Conservation (phyloP, 2,113 vertebrate species). For the Megatriorchis doriae region DNA sequence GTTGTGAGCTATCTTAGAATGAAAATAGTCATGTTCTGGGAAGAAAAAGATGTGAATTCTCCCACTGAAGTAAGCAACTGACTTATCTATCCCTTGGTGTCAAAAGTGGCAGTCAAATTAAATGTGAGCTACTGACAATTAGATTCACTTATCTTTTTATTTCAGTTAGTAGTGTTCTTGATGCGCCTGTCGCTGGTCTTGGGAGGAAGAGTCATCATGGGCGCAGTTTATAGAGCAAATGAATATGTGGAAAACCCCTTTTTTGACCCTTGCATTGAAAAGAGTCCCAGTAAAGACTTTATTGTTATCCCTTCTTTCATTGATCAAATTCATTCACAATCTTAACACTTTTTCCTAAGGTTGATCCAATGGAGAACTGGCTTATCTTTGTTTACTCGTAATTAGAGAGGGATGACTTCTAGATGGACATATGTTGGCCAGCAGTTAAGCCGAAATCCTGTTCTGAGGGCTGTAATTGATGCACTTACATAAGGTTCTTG, state of each 20-base stretch:
- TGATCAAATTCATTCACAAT: neutral
- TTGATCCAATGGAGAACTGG: neutral
- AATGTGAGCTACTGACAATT: neutral
- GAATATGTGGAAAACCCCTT: neutral
- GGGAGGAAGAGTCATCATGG: neutral
- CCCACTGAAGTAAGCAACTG: neutral
- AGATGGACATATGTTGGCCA: neutral
- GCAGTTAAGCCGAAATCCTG: neutral
- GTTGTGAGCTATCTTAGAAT: neutral
- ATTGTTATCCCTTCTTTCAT: neutral
- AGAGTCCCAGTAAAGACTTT: neutral
- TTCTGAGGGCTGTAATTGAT: neutral
- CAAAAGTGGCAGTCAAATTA: neutral
- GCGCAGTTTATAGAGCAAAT: neutral
- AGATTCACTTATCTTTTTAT: neutral
- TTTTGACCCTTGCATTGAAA: neutral
- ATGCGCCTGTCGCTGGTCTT: rapidly evolving
- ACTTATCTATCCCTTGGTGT: neutral
- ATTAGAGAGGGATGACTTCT: neutral
- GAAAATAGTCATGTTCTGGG: neutral
- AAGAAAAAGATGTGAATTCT: neutral
- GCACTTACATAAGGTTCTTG: neutral
- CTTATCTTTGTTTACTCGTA: neutral
- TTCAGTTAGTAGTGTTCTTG: neutral
- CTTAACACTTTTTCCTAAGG: neutral